Evolutionary conservation across 2,888 invertebrate species (phyloP).

Genomic region (Drosophila anceps): DNA sequence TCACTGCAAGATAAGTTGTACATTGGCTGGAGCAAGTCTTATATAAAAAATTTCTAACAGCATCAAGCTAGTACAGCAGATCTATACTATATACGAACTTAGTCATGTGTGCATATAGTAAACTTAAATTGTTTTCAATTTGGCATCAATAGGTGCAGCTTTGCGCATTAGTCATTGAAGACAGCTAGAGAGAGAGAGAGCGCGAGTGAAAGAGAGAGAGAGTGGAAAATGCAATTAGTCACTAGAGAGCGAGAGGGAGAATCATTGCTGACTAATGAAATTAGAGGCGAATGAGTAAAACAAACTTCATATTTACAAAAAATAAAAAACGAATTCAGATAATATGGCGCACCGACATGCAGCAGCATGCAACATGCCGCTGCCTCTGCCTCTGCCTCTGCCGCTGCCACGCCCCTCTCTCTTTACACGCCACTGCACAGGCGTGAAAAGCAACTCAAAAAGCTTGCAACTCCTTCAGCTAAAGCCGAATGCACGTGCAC

Average conservation of each 20-base stretch:
- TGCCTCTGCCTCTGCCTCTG: background rate
- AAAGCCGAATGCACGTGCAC: slow-evolving; percentile 52
- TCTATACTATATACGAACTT: background rate
- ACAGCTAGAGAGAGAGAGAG: background rate
- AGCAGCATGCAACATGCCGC: slow-evolving; percentile 9
- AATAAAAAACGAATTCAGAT: slow-evolving; percentile 39
- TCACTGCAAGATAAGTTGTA: background rate
- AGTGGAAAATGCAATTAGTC: slow-evolving; percentile 31
- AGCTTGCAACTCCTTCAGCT: slow-evolving; percentile 3
- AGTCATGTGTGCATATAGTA: background rate
- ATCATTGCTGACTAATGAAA: slow-evolving; percentile 57
- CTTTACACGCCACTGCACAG: slow-evolving; percentile 54
- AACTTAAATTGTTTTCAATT: slow-evolving; percentile 18
- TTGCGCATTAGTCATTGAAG: slow-evolving; percentile 38
- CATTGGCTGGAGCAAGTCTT: background rate
- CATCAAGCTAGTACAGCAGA: background rate
- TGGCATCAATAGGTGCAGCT: slow-evolving; percentile 32
- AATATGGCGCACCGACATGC: slow-evolving; percentile 22
- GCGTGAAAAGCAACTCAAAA: slow-evolving; percentile 57
- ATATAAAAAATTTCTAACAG: background rate
- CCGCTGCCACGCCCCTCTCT: slow-evolving; percentile 2
- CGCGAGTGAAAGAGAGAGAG: background rate
- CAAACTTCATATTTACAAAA: slow-evolving; percentile 1
- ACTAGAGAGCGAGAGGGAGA: background rate
- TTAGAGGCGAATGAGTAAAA: slow-evolving; percentile 34